Evolutionary conservation across 2,113 vertebrate genomes (phyloP).

Genomic region (Nipponia nippon): DNA sequence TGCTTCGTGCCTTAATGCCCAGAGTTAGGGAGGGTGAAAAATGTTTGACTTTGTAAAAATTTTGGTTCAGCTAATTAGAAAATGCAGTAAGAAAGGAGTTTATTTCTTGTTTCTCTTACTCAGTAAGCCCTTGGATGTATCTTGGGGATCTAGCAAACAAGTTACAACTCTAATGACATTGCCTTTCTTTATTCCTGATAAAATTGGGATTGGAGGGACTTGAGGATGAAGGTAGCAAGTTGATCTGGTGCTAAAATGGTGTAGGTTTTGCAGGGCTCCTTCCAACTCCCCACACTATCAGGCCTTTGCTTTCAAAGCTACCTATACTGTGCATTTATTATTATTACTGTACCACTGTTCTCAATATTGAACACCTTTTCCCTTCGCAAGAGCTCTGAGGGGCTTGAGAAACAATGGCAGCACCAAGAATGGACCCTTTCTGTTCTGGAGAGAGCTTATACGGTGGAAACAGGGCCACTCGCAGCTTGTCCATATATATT

Average conservation of each 20-base stretch:
- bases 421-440: background rate
- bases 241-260: background rate
- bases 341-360: background rate
- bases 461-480: background rate
- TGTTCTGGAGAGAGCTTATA: background rate
- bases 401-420: background rate
- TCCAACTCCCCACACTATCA: background rate
- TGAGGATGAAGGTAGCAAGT: background rate
- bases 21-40: background rate
- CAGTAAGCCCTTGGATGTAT: background rate
- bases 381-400: background rate
- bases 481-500: background rate
- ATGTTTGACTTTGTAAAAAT: background rate
- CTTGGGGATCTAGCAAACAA: background rate
- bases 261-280: background rate
- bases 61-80: background rate
- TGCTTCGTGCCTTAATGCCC: background rate
- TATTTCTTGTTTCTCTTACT: background rate
- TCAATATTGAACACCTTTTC: background rate
- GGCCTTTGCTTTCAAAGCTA: background rate
- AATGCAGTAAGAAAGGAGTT: background rate
- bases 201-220: background rate
- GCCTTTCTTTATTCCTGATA: background rate
- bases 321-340: background rate
- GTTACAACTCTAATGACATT: background rate